Evolutionary conservation across 2,797 vertebrate genomes (phyloP).

Genomic region (Cryptoblepharus egeriae): DNA sequence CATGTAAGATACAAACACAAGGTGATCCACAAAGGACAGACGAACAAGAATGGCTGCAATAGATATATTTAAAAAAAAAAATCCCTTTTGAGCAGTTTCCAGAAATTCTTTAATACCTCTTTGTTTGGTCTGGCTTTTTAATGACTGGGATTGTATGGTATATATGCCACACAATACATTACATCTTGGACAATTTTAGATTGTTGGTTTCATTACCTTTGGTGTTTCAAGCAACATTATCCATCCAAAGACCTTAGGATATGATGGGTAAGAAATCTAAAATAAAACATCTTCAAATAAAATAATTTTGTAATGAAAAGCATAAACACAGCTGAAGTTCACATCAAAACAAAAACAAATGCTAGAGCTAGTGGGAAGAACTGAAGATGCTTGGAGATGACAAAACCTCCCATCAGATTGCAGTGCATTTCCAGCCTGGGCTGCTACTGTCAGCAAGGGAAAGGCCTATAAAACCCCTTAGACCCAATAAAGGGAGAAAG

Average conservation of each 20-base stretch:
- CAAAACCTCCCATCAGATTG: neutral
- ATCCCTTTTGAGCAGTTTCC: neutral
- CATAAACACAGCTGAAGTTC: constrained; percentile 56
- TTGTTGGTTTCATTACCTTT: neutral
- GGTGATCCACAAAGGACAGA: neutral
- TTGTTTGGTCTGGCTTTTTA: neutral
- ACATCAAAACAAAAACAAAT: neutral
- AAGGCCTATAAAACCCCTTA: too few relatives aligned
- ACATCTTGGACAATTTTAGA: neutral
- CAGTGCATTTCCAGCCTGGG: neutral
- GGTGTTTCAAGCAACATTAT: neutral
- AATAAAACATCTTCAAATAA: constrained; percentile 37
- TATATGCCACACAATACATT: neutral
- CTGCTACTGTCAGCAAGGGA: constrained; percentile 2
- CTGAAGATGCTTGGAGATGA: constrained; percentile 16
- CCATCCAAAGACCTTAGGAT: neutral
- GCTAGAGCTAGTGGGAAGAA: constrained; percentile 14
- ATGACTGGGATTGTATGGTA: neutral
- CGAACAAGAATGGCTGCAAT: neutral
- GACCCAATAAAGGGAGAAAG: neutral
- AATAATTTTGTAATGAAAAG: constrained; percentile 46
- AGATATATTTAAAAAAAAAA: neutral
- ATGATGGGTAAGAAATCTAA: neutral
- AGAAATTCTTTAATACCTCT: neutral
- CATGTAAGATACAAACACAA: neutral